Conservation (phyloP, 2,888 invertebrate genomes). For the Parnassius apollo region DNA sequence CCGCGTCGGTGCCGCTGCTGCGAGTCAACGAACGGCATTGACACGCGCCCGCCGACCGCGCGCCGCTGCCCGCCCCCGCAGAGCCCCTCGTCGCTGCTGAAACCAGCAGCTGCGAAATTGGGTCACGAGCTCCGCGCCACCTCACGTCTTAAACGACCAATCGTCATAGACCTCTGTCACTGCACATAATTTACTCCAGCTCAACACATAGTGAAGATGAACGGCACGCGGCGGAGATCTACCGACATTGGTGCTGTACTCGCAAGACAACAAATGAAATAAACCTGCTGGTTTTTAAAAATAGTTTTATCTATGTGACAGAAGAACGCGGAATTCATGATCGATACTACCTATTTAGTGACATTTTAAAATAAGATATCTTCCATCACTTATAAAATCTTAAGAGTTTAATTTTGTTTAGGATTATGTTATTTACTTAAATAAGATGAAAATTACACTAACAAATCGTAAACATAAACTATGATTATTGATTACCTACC, state of each 20-base stretch:
- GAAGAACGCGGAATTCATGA: constrained; percentile 47
- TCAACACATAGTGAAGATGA: constrained; percentile 23
- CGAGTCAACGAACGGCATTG: constrained; percentile 81
- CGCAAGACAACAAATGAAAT: constrained; percentile 62
- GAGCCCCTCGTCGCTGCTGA: constrained; percentile 69
- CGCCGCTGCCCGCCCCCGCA: constrained; percentile 43
- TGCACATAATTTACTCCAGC: constrained; percentile 32
- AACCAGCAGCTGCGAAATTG: constrained; percentile 80
- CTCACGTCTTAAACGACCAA: constrained; percentile 64
- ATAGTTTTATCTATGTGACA: constrained; percentile 54
- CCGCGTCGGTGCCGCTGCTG: constrained; percentile 72
- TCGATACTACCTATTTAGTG: neutral
- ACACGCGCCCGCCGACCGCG: constrained; percentile 68
- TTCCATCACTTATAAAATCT: neutral
- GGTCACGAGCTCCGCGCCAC: constrained; percentile 76
- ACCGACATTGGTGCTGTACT: constrained; percentile 31
- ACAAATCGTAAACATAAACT: too few species aligned
- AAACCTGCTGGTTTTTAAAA: constrained; percentile 60
- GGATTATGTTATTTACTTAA: neutral
- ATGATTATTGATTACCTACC: too few species aligned
- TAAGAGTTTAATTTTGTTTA: neutral
- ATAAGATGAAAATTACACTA: neutral
- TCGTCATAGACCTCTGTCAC: constrained; percentile 38
- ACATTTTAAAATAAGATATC: constrained; percentile 4
- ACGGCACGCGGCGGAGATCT: constrained; percentile 30